Percentiles rank a stretch among this genome's conserved stretches.
phyloP scores from a whole-genome alignment of 2,797 vertebrate genomes.

The Pyrrhura leucotis region DNA sequence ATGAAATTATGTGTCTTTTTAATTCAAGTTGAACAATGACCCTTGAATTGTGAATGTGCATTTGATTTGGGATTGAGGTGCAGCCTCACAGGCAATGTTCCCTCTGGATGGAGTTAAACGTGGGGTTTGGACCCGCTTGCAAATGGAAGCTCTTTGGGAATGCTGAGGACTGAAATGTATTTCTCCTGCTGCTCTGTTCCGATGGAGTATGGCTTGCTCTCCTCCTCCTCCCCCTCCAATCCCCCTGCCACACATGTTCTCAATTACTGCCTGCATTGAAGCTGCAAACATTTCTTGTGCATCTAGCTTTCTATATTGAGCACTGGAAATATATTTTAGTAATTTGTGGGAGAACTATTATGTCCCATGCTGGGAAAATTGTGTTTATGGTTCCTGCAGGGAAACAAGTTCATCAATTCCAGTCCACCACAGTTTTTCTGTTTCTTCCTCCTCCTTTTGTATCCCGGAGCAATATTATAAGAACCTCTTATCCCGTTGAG shows the following conservation, averaged over 20 bases:
- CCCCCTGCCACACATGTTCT: constrained; percentile 29
- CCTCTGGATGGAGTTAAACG: accelerated
- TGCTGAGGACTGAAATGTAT: background rate
- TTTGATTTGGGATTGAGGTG: background rate
- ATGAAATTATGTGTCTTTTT: background rate
- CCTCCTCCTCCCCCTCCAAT: background rate
- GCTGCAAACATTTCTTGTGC: constrained; percentile 5
- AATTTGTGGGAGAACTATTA: constrained; percentile 25
- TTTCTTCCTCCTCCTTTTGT: constrained; percentile 15
- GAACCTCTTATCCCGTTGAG: background rate
- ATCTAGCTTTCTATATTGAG: constrained; percentile 41
- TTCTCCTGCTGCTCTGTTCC: background rate
- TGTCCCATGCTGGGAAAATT: constrained; percentile 38
- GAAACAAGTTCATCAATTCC: constrained; percentile 28
- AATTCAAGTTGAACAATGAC: background rate
- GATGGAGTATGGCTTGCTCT: background rate
- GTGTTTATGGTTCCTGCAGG: constrained; percentile 37
- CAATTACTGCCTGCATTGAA: constrained; percentile 32
- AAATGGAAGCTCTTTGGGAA: background rate
- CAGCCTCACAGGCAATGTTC: background rate
- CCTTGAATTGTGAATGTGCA: background rate
- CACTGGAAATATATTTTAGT: constrained; percentile 18
- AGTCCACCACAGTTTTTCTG: background rate
- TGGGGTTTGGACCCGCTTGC: background rate
- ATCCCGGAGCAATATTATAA: background rate